phyloP scores from a whole-genome alignment of 2,888 invertebrate species.

The Lasioglossum figueresi region DNA sequence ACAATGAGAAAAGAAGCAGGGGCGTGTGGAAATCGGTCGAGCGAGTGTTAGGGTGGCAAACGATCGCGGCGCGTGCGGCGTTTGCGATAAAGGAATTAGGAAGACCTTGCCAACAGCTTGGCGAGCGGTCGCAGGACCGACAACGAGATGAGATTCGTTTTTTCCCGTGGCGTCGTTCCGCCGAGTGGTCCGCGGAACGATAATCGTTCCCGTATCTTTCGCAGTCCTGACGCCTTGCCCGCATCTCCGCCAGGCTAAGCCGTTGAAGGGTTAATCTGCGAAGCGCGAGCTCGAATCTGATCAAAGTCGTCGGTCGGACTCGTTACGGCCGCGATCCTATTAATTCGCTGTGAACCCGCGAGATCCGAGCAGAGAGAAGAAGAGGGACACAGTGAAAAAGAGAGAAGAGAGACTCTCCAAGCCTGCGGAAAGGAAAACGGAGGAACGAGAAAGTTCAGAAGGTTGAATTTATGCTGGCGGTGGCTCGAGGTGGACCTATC shows the following conservation, averaged over 20 bases:
- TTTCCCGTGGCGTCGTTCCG: slow-evolving; percentile 5
- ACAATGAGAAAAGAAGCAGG: background rate
- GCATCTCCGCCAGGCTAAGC: slow-evolving; percentile 24
- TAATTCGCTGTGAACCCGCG: slow-evolving; percentile 72
- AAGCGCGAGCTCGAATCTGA: slow-evolving; percentile 23
- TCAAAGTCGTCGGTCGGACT: slow-evolving; percentile 38
- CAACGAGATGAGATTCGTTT: slow-evolving; percentile 11
- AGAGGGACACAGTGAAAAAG: background rate
- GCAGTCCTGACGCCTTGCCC: slow-evolving; percentile 21
- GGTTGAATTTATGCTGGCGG: slow-evolving; percentile 72
- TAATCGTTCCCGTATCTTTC: slow-evolving; percentile 8
- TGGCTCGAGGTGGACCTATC: slow-evolving; percentile 63
- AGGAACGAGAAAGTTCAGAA: slow-evolving; percentile 60
- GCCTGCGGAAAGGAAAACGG: background rate
- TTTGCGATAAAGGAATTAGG: slow-evolving; percentile 38
- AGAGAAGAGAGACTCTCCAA: background rate
- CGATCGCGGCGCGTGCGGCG: slow-evolving; percentile 18
- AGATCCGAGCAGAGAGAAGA: slow-evolving; percentile 13
- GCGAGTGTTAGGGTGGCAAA: background rate
- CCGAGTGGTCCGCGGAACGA: background rate
- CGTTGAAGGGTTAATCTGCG: slow-evolving; percentile 36
- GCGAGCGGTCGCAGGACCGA: background rate
- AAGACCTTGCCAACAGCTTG: slow-evolving; percentile 20
- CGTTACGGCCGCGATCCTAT: slow-evolving; percentile 71
- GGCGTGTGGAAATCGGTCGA: slow-evolving; percentile 19